Base-by-base conservation (phyloP, 2,113 vertebrate genomes). In the Serilophus lunatus region DNA sequence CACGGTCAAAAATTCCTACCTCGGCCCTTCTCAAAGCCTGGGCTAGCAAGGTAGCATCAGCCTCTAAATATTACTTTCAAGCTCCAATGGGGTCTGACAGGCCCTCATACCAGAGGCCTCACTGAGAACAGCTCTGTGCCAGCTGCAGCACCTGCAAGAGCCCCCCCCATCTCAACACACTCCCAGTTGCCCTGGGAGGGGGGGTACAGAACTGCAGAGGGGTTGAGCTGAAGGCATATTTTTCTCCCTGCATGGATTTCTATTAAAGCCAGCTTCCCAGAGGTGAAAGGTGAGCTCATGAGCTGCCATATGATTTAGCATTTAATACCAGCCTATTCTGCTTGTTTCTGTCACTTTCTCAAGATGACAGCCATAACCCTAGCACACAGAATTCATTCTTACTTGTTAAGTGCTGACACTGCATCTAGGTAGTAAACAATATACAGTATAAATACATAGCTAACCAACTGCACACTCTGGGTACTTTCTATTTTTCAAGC, bases 261-360 rank as follows among this genome's bases (percentile, higher is more conserved):
- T 97, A 95, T 97, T 96, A 95, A 97, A 94, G 40, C 53, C 42
- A 94, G 69, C 51, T 88, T 96, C 74, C 40, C 49, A 68, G 88
- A 95, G 74, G 80, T 95, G 78, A 97, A 97, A 97, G 78, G 72
- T 95, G 85, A 97, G 64, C 51, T 94, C 76, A 57, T 44, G 87
- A 97, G 82, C 75, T 92, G 63, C 90, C 60, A 66, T 59, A 77
- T 61, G 94, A 97, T 96, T 96, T 97, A 95, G 72, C 59, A 74
- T 94, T 97, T 97, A 93, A 95, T 94, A 94, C 60, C 64, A 91
- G 57, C 45, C 92, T 95, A 76, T 63, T 96, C 84, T 51, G 75
- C 51, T 81, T 93, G 38, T 95, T 96, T 95, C 91, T 96, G 68
- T 80, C 90, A 92, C 54, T 92, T 95, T 80, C 38, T 91, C 28